Evolutionary conservation across 2,113 vertebrate species (phyloP).

Genomic region (Numenius arquata): DNA sequence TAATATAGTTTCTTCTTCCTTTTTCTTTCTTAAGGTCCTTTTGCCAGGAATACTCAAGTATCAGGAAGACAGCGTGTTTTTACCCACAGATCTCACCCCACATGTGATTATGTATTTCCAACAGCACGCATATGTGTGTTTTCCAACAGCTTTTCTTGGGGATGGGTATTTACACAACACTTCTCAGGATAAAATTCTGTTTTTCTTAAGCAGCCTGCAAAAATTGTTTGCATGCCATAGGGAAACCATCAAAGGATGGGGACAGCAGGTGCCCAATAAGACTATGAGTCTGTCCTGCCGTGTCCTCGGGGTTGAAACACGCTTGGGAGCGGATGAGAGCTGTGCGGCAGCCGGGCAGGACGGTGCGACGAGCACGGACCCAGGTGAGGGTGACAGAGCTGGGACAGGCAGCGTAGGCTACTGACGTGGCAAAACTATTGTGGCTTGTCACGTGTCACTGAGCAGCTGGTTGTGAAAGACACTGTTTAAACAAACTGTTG

Average conservation of each 20-base stretch:
- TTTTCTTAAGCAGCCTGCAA: background rate
- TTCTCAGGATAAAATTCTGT: background rate
- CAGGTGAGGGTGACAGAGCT: background rate
- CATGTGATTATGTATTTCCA: background rate
- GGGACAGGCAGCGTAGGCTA: background rate
- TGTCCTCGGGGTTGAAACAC: background rate
- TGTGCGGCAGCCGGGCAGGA: background rate
- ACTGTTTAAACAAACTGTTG: conserved; percentile 42
- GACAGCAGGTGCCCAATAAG: background rate
- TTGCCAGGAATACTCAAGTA: background rate
- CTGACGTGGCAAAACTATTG: background rate
- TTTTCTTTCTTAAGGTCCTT: background rate
- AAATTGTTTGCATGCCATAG: background rate
- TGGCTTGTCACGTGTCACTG: background rate
- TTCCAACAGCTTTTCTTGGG: background rate
- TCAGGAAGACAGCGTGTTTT: background rate
- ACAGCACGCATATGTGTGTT: accelerated
- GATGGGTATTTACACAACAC: background rate
- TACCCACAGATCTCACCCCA: background rate
- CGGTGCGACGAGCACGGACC: accelerated
- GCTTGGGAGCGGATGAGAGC: background rate
- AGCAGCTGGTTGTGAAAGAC: conserved; percentile 33
- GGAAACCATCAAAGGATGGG: background rate
- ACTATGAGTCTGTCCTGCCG: background rate
- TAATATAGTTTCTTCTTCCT: background rate